Evolutionary conservation across 2,888 invertebrate genomes (phyloP).

Genomic region (Cabera pusaria): DNA sequence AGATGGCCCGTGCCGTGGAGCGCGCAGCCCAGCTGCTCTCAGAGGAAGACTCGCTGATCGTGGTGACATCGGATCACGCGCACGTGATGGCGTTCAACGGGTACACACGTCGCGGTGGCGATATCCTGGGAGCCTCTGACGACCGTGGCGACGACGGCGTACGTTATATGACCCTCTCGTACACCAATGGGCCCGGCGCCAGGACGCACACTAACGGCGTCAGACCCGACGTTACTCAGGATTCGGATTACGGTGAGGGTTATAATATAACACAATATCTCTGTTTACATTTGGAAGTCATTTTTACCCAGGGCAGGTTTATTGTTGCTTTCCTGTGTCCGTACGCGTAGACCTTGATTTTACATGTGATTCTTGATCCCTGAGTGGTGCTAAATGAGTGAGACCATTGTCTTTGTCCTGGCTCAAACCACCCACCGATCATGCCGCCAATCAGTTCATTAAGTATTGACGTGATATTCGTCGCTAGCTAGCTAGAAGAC

Average conservation of each 20-base stretch:
- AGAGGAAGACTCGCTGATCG: slow-evolving; percentile 85
- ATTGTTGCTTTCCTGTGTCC: too few species aligned
- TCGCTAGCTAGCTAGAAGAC: too few species aligned
- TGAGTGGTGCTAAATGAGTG: too few species aligned
- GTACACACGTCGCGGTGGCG: slow-evolving; percentile 81
- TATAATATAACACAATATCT: too few species aligned
- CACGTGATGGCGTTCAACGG: slow-evolving; percentile 88
- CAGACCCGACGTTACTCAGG: slow-evolving; percentile 63
- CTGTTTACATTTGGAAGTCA: too few species aligned
- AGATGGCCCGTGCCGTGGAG: slow-evolving; percentile 83
- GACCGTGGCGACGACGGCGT: slow-evolving; percentile 66
- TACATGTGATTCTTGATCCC: too few species aligned
- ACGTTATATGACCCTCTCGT: slow-evolving; percentile 83
- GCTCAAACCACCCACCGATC: too few species aligned
- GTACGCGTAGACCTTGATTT: too few species aligned
- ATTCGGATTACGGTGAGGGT: slow-evolving; percentile 51
- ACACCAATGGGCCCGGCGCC: slow-evolving; percentile 81
- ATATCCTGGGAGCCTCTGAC: slow-evolving; percentile 61
- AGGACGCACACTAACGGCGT: slow-evolving; percentile 83
- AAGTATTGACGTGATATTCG: too few species aligned
- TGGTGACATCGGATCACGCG: slow-evolving; percentile 90
- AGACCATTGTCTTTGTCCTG: too few species aligned
- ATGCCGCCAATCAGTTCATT: too few species aligned
- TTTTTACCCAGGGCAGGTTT: too few species aligned
- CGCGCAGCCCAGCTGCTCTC: slow-evolving; percentile 68